Conservation (phyloP, 2,797 vertebrate genomes). For the Psittacula derbiana region DNA sequence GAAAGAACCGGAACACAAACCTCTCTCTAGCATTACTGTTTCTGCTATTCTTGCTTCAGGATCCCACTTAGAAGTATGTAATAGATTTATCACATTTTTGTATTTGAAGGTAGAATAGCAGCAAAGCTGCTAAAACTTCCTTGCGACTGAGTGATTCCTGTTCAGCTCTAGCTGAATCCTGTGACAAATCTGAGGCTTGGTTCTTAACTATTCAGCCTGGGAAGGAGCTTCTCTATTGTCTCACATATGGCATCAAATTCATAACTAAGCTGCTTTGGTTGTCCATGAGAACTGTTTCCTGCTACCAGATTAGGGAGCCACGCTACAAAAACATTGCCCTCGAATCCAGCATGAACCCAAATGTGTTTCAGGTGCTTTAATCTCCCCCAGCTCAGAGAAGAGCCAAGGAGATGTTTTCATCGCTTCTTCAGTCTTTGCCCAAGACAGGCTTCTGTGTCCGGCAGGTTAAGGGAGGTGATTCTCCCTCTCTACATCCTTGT, state of each 20-base stretch:
- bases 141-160: not conserved
- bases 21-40: not conserved
- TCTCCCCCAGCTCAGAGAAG: not conserved
- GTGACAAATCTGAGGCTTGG: not conserved
- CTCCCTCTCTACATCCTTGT: not conserved
- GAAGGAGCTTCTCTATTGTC: not conserved
- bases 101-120: not conserved
- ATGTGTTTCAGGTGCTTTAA: not conserved
- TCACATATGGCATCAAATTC: not conserved
- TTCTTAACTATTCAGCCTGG: not conserved
- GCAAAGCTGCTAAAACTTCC: not conserved
- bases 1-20: not conserved
- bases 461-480: not conserved
- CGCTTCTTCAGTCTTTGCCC: not conserved
- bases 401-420: not conserved
- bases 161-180: not conserved
- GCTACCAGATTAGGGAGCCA: not conserved
- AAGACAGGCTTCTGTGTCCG: not conserved
- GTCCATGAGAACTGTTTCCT: not conserved
- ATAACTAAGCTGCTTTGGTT: not conserved
- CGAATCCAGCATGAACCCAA: not conserved
- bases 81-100: not conserved
- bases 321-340: not conserved
- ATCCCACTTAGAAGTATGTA: not conserved
- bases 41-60: not conserved